Conservation (phyloP, 2,113 vertebrate genomes). For the Xerus inauris region DNA sequence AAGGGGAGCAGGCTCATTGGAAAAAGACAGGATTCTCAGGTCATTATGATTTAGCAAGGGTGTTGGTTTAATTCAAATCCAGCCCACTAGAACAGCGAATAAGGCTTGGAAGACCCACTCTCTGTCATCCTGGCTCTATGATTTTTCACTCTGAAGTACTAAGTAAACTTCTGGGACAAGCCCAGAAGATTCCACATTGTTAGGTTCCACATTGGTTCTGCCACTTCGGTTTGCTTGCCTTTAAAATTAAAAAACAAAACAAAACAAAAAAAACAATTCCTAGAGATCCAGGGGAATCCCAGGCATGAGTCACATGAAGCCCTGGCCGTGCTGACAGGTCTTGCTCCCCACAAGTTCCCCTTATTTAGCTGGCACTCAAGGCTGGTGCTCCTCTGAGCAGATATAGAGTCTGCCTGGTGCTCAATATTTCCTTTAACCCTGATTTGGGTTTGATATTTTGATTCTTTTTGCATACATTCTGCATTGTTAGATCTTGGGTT, state of each 20-base stretch:
- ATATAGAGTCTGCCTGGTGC: rapidly evolving
- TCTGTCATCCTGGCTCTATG: too few species aligned
- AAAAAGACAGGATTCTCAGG: too few species aligned
- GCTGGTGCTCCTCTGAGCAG: neutral
- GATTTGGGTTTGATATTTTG: neutral
- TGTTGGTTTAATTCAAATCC: too few species aligned
- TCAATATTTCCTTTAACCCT: neutral
- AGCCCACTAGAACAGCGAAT: too few species aligned
- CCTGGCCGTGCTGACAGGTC: neutral
- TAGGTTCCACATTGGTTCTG: neutral
- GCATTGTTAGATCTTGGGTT: neutral
- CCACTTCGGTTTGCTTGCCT: neutral
- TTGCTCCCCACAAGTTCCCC: neutral
- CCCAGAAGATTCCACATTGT: neutral
- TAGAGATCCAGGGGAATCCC: too few species aligned
- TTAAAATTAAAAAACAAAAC: neutral
- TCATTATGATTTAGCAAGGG: too few species aligned
- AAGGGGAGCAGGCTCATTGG: too few species aligned
- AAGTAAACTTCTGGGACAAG: neutral
- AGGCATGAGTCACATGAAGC: neutral
- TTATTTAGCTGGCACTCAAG: rapidly evolving
- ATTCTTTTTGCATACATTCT: neutral
- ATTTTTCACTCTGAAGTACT: neutral
- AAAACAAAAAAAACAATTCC: too few species aligned
- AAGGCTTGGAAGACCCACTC: too few species aligned